phyloP scores from a whole-genome alignment of 2,113 vertebrate species.

The Monopterus albus region DNA sequence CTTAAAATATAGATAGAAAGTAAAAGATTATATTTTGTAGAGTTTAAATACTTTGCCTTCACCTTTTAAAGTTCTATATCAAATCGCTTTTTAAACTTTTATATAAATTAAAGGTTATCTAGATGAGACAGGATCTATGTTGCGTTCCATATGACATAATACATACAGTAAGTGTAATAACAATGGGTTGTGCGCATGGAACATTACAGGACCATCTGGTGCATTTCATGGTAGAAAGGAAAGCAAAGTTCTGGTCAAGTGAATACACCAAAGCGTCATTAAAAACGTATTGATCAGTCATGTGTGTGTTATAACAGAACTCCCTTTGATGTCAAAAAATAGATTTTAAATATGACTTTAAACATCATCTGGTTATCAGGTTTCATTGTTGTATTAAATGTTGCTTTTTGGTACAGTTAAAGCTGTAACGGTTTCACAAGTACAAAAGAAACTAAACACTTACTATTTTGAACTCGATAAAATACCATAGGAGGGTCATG shows the following conservation, averaged over 20 bases:
- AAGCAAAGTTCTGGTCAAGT: not conserved
- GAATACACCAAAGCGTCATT: not conserved
- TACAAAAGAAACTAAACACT: conserved; percentile 32
- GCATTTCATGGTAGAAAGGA: conserved; percentile 18
- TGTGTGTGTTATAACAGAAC: not conserved
- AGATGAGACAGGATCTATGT: not conserved
- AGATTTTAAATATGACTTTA: not conserved
- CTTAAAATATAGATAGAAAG: not conserved
- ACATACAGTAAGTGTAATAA: not conserved
- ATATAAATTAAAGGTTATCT: not conserved
- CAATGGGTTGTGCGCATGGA: not conserved
- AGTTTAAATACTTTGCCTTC: no score
- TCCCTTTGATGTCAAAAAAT: not conserved
- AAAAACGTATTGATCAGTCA: not conserved
- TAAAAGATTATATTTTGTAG: not conserved
- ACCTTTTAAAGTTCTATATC: no score
- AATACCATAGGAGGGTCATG: conserved; percentile 45
- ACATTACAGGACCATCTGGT: not conserved
- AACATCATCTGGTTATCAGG: not conserved
- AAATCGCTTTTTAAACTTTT: not conserved
- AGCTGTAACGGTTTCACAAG: conserved; percentile 4
- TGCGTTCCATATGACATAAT: conserved; percentile 6
- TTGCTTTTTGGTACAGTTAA: not conserved
- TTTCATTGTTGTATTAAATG: not conserved
- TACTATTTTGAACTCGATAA: conserved; percentile 49